Conservation (phyloP, 2,797 vertebrate genomes). For the Leptatherina wallacei region DNA sequence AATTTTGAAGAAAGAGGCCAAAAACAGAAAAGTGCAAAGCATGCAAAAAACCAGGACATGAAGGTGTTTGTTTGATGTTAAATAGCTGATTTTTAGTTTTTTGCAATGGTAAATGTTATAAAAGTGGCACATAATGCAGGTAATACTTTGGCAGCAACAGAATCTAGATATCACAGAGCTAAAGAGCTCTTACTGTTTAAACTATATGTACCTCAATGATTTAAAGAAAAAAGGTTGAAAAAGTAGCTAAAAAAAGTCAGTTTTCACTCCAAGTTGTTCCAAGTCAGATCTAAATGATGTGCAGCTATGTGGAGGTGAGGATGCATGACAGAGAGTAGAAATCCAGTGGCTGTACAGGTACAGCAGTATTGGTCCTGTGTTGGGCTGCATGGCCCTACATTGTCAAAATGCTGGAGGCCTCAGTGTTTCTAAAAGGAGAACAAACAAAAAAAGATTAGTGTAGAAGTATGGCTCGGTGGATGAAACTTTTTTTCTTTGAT, state of each 20-base stretch:
- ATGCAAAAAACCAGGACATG: slow-evolving; percentile 60
- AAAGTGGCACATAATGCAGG: slow-evolving; percentile 20
- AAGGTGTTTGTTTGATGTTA: slow-evolving; percentile 7
- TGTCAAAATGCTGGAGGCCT: slow-evolving; percentile 72
- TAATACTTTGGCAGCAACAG: neutral
- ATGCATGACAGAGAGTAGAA: slow-evolving; percentile 56
- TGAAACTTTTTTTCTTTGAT: neutral
- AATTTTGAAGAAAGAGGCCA: slow-evolving; percentile 31
- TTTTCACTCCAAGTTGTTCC: neutral
- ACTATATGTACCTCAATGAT: neutral
- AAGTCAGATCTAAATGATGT: slow-evolving; percentile 31
- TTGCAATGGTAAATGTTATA: neutral
- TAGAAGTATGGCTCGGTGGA: neutral
- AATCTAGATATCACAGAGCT: slow-evolving; percentile 3
- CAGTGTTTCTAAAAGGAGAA: slow-evolving; percentile 82
- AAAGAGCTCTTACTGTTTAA: neutral
- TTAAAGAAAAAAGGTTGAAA: neutral
- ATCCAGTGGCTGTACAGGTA: slow-evolving; percentile 70
- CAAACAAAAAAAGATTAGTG: slow-evolving; percentile 27
- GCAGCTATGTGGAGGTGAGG: slow-evolving; percentile 43
- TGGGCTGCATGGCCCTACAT: slow-evolving; percentile 64
- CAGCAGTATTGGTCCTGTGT: slow-evolving; percentile 87
- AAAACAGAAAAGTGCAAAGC: slow-evolving; percentile 68
- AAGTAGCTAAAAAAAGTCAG: neutral
- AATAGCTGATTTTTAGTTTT: slow-evolving; percentile 8